Percentiles rank a stretch among this genome's conserved stretches.
Conservation (phyloP, 2,797 vertebrate species). For the Hypotaenidia philippensis region DNA sequence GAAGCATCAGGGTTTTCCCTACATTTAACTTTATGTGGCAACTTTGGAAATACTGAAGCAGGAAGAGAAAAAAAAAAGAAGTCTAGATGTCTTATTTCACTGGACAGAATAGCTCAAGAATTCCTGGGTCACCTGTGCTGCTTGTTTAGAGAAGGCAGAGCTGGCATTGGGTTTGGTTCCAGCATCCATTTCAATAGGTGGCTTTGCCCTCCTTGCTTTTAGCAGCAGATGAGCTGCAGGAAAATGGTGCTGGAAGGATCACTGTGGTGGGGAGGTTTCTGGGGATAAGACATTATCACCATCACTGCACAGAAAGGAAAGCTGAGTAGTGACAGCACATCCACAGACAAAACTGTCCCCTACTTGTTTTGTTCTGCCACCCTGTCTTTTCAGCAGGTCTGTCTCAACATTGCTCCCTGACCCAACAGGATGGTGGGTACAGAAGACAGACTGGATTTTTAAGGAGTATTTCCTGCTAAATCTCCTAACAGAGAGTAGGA, state of each 20-base stretch:
- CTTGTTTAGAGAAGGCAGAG: neutral
- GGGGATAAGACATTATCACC: neutral
- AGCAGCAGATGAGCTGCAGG: neutral
- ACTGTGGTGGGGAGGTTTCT: neutral
- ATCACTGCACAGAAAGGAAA: neutral
- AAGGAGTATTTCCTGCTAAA: neutral
- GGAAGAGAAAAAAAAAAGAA: neutral
- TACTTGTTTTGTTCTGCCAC: no score
- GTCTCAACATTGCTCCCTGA: neutral
- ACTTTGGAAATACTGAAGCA: neutral
- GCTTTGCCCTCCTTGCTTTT: neutral
- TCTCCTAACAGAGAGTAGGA: neutral
- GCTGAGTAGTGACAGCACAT: neutral
- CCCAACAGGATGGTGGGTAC: neutral
- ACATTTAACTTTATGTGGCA: neutral
- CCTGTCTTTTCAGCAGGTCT: neutral
- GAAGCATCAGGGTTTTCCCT: neutral
- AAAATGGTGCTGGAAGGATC: neutral
- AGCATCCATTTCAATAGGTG: neutral
- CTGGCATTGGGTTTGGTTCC: neutral
- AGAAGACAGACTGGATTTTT: neutral
- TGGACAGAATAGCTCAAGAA: neutral
- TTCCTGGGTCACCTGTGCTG: neutral
- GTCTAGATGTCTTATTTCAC: neutral
- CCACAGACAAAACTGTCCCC: neutral